A percentile compares a stretch with the other conserved stretches of the same genome.
These are phyloP conservation scores for Sylvilagus bachmani DNA, from an alignment of 2,113 vertebrate genomes.

Conservation along the genomic window DNA sequence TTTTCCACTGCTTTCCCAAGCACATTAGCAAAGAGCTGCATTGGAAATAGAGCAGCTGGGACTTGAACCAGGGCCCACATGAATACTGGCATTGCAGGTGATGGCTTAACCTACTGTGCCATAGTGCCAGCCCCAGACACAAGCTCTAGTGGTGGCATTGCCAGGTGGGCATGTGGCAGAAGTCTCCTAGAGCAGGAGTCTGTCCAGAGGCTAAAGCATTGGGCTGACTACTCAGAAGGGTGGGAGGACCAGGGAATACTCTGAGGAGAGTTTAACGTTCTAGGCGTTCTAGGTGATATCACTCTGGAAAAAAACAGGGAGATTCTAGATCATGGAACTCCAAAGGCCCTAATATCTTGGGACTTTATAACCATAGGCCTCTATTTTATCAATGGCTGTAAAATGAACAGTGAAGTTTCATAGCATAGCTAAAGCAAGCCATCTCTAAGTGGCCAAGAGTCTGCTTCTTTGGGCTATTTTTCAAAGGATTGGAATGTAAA, in stretches of 20 bases:
- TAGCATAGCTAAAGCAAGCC: background rate
- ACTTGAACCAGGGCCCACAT: too few species aligned
- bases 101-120: too few species aligned
- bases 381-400: background rate
- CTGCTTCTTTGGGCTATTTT: background rate
- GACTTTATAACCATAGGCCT: background rate
- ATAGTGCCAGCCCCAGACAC: too few species aligned
- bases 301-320: background rate
- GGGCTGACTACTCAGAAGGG: background rate
- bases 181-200: background rate
- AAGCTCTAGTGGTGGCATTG: background rate
- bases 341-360: background rate
- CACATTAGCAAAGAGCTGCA: too few species aligned
- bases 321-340: background rate
- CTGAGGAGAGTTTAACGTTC: background rate
- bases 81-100: too few species aligned
- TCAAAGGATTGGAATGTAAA: conserved; percentile 15
- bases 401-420: background rate
- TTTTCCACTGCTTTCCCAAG: too few species aligned
- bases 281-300: background rate
- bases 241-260: background rate
- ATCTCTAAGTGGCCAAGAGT: conserved; percentile 24
- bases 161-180: background rate
- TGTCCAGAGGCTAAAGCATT: background rate
- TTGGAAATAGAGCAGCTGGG: too few species aligned